Evolutionary conservation across 2,888 invertebrate genomes (phyloP).

Genomic region (Unio delphinus): DNA sequence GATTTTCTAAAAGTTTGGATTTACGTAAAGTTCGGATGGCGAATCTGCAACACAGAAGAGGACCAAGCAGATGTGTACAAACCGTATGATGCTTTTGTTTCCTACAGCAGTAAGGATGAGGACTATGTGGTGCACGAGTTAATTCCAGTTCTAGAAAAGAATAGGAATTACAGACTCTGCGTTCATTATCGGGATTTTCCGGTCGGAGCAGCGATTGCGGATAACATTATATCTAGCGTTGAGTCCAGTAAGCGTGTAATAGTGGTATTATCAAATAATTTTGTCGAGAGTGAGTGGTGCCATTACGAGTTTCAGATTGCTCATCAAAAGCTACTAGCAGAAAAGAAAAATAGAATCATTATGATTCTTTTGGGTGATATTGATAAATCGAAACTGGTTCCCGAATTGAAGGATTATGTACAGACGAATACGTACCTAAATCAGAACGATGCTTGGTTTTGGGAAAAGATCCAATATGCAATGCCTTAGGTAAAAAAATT

Average conservation of each 20-base stretch:
- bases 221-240: slow-evolving; percentile 89
- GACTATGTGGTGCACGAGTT: slow-evolving; percentile 88
- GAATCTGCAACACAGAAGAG: not conserved
- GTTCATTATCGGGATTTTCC: slow-evolving; percentile 56
- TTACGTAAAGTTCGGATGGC: no score
- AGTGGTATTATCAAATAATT: slow-evolving; percentile 89
- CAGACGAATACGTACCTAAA: slow-evolving; percentile 13
- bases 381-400: slow-evolving; percentile 78
- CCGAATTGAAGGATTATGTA: slow-evolving; percentile 12
- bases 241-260: slow-evolving; percentile 88
- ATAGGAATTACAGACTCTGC: slow-evolving; percentile 78
- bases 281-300: slow-evolving; percentile 92
- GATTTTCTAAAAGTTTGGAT: no score
- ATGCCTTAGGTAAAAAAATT: no score
- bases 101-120: slow-evolving; percentile 85
- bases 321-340: slow-evolving; percentile 83
- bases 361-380: slow-evolving; percentile 87
- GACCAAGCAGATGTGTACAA: slow-evolving; percentile 16
- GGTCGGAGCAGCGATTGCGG: slow-evolving; percentile 77
- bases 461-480: no score
- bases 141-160: slow-evolving; percentile 87
- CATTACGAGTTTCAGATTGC: slow-evolving; percentile 91
- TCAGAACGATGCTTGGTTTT: not conserved
- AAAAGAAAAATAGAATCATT: slow-evolving; percentile 83
- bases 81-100: slow-evolving; percentile 88